Conservation (phyloP, 2,113 vertebrate species). For the Rhinichthys klamathensis region DNA sequence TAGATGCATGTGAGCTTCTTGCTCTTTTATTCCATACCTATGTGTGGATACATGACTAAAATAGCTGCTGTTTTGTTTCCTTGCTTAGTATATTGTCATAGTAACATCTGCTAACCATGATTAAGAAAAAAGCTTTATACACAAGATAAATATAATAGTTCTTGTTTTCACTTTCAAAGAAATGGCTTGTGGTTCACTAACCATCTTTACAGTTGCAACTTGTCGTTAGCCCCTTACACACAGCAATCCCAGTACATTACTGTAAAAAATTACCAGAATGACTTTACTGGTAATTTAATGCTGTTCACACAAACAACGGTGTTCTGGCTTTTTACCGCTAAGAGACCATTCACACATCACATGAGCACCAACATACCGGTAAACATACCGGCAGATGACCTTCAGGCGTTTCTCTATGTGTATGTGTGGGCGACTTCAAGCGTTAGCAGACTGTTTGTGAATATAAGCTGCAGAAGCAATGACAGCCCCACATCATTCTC, state of each 20-base stretch:
- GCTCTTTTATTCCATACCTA: not conserved
- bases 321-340: no score
- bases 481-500: slow-evolving; percentile 59
- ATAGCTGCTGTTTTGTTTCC: not conserved
- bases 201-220: not conserved
- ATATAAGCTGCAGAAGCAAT: slow-evolving; percentile 41
- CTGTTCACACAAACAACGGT: no score
- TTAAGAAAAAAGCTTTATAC: not conserved
- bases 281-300: no score
- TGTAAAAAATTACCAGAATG: no score
- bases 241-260: no score
- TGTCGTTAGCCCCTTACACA: not conserved
- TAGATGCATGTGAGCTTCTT: slow-evolving; percentile 18
- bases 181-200: not conserved
- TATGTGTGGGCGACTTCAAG: slow-evolving; percentile 4
- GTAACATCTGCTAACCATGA: not conserved
- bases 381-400: slow-evolving; percentile 24
- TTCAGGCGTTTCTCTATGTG: slow-evolving; percentile 19
- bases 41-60: not conserved
- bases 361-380: no score
- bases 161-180: not conserved
- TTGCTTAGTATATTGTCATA: not conserved
- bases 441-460: slow-evolving; percentile 43
- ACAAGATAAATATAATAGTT: not conserved
- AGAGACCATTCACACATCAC: no score